Evolutionary conservation across 2,888 invertebrate genomes (phyloP).

Genomic region (Brenthis ino): DNA sequence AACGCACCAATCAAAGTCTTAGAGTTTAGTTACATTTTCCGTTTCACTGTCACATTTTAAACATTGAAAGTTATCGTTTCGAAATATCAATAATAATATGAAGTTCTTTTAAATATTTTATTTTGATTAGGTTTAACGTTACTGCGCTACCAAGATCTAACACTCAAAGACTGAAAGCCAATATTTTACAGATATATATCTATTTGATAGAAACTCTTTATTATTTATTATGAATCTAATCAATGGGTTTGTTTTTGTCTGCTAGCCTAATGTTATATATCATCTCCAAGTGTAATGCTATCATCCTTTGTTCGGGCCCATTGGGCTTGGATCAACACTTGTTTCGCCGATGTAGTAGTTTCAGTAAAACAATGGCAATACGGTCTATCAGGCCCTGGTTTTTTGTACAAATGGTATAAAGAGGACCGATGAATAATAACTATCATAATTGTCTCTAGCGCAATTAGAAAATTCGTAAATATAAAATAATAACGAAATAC

Average conservation of each 20-base stretch:
- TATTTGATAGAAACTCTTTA: constrained; percentile 13
- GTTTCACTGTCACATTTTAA: no score
- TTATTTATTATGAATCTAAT: constrained; percentile 53
- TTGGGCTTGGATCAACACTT: constrained; percentile 39
- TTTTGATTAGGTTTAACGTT: not conserved
- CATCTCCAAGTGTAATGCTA: constrained; percentile 56
- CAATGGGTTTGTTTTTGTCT: constrained; percentile 67
- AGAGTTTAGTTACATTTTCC: no score
- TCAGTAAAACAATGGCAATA: not conserved
- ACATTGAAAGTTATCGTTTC: no score
- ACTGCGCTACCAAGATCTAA: not conserved
- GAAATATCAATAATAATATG: no score
- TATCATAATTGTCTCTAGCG: no score
- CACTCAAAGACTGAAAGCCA: constrained; percentile 1
- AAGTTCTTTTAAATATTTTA: no score
- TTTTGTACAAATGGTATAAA: no score
- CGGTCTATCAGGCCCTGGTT: constrained; percentile 22
- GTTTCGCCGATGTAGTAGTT: not conserved
- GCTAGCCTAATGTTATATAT: constrained; percentile 62
- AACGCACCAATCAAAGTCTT: no score
- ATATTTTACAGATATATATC: constrained; percentile 7
- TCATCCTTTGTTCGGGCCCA: constrained; percentile 62
- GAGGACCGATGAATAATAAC: no score
- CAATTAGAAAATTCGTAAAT: no score
- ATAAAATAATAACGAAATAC: no score